These are phyloP conservation scores for Dicerorhinus sumatrensis DNA, from an alignment of 2,113 vertebrate species.

Conservation along the genomic window DNA sequence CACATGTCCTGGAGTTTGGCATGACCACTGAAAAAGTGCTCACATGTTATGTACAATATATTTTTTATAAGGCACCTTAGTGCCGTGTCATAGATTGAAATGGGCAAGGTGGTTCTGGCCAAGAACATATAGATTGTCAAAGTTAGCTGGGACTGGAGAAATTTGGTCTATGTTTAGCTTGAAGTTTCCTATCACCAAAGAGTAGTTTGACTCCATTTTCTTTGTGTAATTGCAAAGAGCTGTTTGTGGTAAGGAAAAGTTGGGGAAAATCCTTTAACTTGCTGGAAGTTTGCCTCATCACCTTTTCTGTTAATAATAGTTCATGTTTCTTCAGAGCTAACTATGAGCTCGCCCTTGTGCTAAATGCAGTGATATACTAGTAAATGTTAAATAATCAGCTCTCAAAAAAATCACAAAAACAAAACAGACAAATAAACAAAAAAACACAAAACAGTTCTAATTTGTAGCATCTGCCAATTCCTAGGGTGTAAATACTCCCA, in stretches of 20 bases:
- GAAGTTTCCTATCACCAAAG: background rate
- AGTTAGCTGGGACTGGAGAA: background rate
- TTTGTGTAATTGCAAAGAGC: background rate
- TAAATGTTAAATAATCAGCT: background rate
- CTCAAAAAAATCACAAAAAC: background rate
- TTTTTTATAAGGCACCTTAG: background rate
- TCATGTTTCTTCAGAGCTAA: constrained; percentile 15
- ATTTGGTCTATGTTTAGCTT: constrained; percentile 19
- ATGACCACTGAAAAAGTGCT: background rate
- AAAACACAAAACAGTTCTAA: background rate
- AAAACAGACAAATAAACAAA: background rate
- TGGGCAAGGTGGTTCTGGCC: background rate
- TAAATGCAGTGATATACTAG: background rate
- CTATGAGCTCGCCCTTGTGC: background rate
- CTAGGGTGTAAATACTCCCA: background rate
- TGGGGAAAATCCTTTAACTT: background rate
- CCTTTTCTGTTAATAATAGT: background rate
- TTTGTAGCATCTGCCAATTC: background rate
- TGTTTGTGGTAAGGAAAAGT: background rate
- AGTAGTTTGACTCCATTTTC: background rate
- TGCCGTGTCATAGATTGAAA: constrained; percentile 15
- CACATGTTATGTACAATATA: background rate
- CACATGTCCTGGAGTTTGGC: background rate
- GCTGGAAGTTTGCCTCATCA: background rate
- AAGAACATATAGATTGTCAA: background rate